Evolutionary conservation across 2,797 vertebrate species (phyloP).

Genomic region (Cirrhinus molitorella): DNA sequence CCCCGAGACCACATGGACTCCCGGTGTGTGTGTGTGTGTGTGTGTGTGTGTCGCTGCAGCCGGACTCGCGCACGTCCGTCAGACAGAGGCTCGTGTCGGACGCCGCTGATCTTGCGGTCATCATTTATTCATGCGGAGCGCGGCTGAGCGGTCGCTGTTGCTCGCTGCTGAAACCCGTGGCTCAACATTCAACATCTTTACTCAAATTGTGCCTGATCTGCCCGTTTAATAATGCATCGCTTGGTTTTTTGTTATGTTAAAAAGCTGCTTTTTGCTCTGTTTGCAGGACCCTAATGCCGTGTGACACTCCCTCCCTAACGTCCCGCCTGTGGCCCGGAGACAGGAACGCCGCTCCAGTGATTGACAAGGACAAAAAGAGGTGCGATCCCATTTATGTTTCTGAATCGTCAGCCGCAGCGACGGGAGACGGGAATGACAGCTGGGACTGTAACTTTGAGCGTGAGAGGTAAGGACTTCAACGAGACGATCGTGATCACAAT

Average conservation of each 20-base stretch:
- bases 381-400: conserved; percentile 77
- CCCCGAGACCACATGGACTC: conserved; percentile 70
- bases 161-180: conserved; percentile 62
- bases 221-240: conserved; percentile 80
- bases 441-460: conserved; percentile 83
- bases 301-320: conserved; percentile 80
- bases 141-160: conserved; percentile 40
- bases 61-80: conserved; percentile 54
- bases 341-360: conserved; percentile 69
- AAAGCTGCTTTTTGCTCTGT: conserved; percentile 75
- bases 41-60: conserved; percentile 57
- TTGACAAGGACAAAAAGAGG: conserved; percentile 85
- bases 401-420: conserved; percentile 78
- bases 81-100: conserved; percentile 44
- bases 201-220: conserved; percentile 75
- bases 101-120: conserved; percentile 38
- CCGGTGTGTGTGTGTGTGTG: not conserved
- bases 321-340: conserved; percentile 74
- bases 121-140: conserved; percentile 70
- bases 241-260: conserved; percentile 77
- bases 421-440: conserved; percentile 77
- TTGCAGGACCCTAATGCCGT: conserved; percentile 79
- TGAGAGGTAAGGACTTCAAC: conserved; percentile 75
- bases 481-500: conserved; percentile 81
- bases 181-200: conserved; percentile 71